Percentiles rank a stretch among this genome's conserved stretches.
phyloP scores from a whole-genome alignment of 2,113 vertebrate species.

The Otis tarda region DNA sequence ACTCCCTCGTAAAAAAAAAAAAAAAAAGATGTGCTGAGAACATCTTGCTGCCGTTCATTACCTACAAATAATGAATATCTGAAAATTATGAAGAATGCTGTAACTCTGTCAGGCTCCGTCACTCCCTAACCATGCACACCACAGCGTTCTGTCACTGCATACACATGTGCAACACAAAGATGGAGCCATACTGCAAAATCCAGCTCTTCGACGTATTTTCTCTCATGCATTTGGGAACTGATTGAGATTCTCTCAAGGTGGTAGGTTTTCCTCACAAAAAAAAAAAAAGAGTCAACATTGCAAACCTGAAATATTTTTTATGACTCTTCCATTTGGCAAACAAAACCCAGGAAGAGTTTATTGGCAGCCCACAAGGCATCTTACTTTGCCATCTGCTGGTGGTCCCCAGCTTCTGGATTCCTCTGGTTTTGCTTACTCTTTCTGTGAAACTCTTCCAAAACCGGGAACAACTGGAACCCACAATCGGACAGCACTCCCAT shows the following conservation, averaged over 20 bases:
- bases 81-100: neutral
- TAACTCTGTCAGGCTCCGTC: neutral
- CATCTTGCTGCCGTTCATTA: neutral
- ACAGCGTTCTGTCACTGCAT: neutral
- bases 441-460: neutral
- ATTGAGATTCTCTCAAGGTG: neutral
- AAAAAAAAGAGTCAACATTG: neutral
- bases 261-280: neutral
- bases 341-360: neutral
- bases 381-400: slow-evolving; percentile 1
- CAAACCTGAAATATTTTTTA: neutral
- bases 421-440: neutral
- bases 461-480: neutral
- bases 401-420: neutral
- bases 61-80: neutral
- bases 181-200: neutral
- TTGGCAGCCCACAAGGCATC: neutral
- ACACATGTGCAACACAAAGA: neutral
- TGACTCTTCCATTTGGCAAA: neutral
- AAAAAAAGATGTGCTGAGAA: neutral
- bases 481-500: neutral
- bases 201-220: neutral
- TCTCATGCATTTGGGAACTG: neutral
- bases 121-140: neutral
- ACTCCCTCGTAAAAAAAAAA: neutral